These are phyloP conservation scores for Phalanger gymnotis DNA, from an alignment of 2,797 vertebrate genomes.

Conservation along the genomic window DNA sequence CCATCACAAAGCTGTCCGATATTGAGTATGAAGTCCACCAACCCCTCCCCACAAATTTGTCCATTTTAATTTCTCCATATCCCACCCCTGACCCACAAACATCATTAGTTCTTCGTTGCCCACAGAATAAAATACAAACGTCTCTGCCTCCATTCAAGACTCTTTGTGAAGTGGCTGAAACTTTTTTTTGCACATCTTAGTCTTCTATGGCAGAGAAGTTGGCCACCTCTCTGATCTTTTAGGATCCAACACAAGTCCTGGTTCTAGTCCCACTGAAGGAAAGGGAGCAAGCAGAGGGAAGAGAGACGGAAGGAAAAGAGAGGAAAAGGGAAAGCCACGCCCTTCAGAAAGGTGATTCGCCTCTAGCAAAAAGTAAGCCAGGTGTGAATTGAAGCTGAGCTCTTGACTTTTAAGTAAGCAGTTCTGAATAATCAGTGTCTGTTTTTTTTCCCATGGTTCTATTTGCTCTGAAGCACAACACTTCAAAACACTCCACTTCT, in stretches of 20 bases:
- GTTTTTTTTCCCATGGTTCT: neutral
- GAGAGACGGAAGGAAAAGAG: too few relatives aligned
- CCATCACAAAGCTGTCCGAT: too few relatives aligned
- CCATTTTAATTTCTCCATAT: too few relatives aligned
- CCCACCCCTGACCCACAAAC: too few relatives aligned
- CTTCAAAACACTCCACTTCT: neutral
- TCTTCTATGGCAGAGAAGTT: neutral
- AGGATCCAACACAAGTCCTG: neutral
- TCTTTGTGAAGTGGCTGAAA: too few relatives aligned
- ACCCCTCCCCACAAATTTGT: too few relatives aligned
- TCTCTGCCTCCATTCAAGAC: too few relatives aligned
- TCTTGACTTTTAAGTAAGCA: neutral
- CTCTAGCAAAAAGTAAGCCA: neutral
- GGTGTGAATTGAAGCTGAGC: neutral
- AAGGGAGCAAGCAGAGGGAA: too few relatives aligned
- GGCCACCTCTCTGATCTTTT: neutral
- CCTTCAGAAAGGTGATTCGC: neutral
- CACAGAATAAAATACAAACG: too few relatives aligned
- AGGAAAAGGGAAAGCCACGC: neutral
- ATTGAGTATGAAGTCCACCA: too few relatives aligned
- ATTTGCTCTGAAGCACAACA: neutral
- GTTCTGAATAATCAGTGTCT: neutral
- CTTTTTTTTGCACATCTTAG: too few relatives aligned
- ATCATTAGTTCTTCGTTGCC: too few relatives aligned
- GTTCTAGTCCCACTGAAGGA: neutral